Evolutionary conservation across 2,797 vertebrate species (phyloP).

Genomic region (Mus spretus): DNA sequence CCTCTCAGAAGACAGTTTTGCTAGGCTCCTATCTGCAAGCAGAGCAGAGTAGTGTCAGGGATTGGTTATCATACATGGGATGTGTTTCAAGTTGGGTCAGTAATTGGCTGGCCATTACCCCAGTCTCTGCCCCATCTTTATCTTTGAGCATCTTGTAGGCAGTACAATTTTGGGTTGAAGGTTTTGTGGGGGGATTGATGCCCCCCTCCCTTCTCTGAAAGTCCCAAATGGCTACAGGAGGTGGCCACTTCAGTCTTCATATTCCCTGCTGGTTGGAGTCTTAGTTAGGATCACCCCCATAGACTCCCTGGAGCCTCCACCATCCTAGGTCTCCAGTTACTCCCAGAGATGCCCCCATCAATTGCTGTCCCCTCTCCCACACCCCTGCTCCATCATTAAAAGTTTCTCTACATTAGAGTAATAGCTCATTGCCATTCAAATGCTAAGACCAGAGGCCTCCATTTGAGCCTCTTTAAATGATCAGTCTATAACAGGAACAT

Average conservation of each 20-base stretch:
- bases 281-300: not conserved
- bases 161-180: not conserved
- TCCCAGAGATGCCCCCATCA: not conserved
- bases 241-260: not conserved
- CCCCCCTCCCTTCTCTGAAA: not conserved
- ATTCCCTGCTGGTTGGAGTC: not conserved
- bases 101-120: not conserved
- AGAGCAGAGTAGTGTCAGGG: not conserved
- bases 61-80: not conserved
- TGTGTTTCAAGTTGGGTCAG: not conserved
- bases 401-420: not conserved
- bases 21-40: not conserved
- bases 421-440: not conserved
- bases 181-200: not conserved
- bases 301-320: not conserved
- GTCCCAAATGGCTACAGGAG: not conserved
- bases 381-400: not conserved
- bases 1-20: not conserved
- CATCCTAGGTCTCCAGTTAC: not conserved
- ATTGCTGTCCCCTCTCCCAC: not conserved
- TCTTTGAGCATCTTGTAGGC: not conserved
- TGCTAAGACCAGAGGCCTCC: not conserved
- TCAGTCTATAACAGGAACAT: not conserved
- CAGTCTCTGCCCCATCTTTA: not conserved
- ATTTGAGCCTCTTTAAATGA: not conserved